phyloP scores from a whole-genome alignment of 2,797 vertebrate genomes.

The Lepilemur ruficaudatus region DNA sequence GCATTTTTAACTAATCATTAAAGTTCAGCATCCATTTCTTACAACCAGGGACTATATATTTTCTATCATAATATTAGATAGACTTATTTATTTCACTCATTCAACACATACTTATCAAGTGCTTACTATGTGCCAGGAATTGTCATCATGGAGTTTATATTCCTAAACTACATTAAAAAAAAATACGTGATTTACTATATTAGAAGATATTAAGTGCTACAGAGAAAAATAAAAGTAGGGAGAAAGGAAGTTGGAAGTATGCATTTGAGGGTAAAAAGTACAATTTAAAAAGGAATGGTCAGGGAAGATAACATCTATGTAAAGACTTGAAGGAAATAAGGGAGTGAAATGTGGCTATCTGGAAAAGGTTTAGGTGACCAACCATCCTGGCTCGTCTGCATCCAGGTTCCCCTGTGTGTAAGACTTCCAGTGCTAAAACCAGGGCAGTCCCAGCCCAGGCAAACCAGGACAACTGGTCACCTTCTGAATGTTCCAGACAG shows the following conservation, averaged over 20 bases:
- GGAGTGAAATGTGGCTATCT: background rate
- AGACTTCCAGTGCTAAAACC: background rate
- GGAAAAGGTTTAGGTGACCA: background rate
- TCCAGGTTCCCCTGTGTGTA: background rate
- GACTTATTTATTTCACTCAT: background rate
- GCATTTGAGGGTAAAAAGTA: background rate
- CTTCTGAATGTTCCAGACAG: background rate
- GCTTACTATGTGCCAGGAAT: background rate
- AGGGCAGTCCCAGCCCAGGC: background rate
- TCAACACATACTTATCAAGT: background rate
- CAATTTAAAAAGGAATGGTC: background rate
- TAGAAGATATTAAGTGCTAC: background rate
- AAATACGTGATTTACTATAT: background rate
- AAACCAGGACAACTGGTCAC: background rate
- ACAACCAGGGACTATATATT: conserved; percentile 59
- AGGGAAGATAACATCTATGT: background rate
- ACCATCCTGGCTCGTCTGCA: background rate
- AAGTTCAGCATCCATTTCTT: conserved; percentile 63
- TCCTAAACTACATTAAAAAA: conserved; percentile 23
- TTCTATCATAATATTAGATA: conserved; percentile 29
- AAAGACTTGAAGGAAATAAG: background rate
- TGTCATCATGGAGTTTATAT: background rate
- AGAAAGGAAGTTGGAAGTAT: background rate
- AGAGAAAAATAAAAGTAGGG: background rate
- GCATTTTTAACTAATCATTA: conserved; percentile 77